Percentiles rank a stretch among this genome's conserved stretches.
phyloP scores from a whole-genome alignment of 2,888 invertebrate species.

The Endotricha flammealis region DNA sequence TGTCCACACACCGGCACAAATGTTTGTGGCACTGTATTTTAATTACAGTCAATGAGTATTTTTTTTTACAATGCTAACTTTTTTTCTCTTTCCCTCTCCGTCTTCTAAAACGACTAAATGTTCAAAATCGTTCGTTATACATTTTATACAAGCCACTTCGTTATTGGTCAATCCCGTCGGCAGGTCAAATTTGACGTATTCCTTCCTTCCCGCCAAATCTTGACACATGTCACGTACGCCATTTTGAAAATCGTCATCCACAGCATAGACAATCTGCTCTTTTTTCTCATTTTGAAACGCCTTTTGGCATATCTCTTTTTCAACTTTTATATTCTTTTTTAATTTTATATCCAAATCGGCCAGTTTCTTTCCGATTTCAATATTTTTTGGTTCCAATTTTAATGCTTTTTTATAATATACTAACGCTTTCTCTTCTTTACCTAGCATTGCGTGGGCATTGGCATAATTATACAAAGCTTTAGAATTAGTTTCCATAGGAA shows the following conservation, averaged over 20 bases:
- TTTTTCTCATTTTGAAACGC: conserved; percentile 40
- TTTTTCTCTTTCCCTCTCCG: conserved; percentile 40
- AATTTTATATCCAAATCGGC: conserved; percentile 40
- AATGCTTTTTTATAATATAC: conserved; percentile 56
- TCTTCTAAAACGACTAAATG: conserved; percentile 42
- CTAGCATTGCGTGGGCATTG: conserved; percentile 45
- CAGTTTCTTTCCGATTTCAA: conserved; percentile 53
- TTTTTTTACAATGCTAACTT: conserved; percentile 45
- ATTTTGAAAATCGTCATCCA: conserved; percentile 53
- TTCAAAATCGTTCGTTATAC: conserved; percentile 39
- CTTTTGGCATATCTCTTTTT: conserved; percentile 55
- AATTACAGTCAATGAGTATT: not conserved
- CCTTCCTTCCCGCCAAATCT: conserved; percentile 44
- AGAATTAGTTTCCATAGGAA: conserved; percentile 50
- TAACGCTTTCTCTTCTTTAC: conserved; percentile 45
- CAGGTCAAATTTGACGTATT: conserved; percentile 51
- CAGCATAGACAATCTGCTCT: conserved; percentile 36
- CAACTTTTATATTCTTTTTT: conserved; percentile 33
- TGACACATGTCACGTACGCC: conserved; percentile 52
- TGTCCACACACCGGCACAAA: too few relatives aligned
- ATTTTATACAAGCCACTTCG: conserved; percentile 50
- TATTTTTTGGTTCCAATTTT: conserved; percentile 61
- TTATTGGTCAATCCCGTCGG: conserved; percentile 41
- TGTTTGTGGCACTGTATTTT: too few relatives aligned
- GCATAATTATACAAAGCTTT: conserved; percentile 62